Evolutionary conservation across 92 coral and sea anemone species (phyloP).

Genomic region (Siderastrea radians): DNA sequence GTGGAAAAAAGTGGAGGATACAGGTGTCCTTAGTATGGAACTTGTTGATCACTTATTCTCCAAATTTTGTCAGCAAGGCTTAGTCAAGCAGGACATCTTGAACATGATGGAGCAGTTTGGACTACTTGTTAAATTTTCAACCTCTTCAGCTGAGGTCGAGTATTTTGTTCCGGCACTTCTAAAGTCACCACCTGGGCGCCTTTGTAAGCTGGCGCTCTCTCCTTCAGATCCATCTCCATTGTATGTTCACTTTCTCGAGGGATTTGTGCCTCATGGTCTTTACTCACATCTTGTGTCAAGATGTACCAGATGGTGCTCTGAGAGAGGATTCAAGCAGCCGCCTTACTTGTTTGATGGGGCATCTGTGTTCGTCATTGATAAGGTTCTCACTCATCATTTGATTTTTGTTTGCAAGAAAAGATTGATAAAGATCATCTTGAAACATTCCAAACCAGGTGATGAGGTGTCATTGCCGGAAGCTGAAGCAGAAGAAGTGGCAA

Average conservation of each 20-base stretch:
- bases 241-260: constrained; percentile 5
- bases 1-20: constrained; percentile 8
- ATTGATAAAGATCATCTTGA: too few relatives aligned
- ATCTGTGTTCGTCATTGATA: constrained; percentile 45
- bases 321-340: background rate
- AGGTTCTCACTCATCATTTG: constrained; percentile 16
- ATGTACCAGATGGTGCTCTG: too few relatives aligned
- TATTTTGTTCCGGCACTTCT: constrained; percentile 29
- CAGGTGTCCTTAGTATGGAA: constrained; percentile 5
- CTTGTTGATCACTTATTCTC: constrained; percentile 19
- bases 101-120: background rate
- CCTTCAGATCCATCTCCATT: constrained; percentile 44
- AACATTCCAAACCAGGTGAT: too few relatives aligned
- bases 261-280: too few relatives aligned
- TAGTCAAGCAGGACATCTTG: constrained; percentile 24
- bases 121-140: constrained; percentile 13
- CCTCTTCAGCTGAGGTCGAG: background rate
- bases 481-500: background rate
- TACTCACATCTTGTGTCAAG: too few relatives aligned
- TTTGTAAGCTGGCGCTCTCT: constrained; percentile 1
- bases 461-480: background rate
- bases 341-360: constrained; percentile 27
- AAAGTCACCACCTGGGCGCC: too few relatives aligned
- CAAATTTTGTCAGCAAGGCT: constrained; percentile 4
- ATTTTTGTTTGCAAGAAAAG: background rate